These are phyloP conservation scores for Coreoperca whiteheadi DNA, from an alignment of 2,113 vertebrate species.

Conservation along the genomic window DNA sequence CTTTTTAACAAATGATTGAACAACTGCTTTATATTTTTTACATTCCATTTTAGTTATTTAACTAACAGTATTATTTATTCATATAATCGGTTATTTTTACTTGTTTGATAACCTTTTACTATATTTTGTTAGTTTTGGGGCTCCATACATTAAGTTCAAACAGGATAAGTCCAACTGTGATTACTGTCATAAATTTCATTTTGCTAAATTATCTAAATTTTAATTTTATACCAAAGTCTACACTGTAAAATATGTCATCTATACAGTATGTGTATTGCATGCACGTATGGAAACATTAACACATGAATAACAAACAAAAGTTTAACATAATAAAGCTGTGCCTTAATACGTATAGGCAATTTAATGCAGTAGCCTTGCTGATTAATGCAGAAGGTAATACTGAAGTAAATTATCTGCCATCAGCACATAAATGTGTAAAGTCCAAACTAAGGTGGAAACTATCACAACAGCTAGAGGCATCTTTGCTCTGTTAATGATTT, in stretches of 20 bases:
- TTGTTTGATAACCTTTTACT: not conserved
- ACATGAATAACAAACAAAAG: not conserved
- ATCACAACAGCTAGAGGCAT: conserved; percentile 21
- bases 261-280: not conserved
- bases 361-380: not conserved
- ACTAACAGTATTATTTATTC: no score
- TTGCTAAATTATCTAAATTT: not conserved
- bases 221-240: not conserved
- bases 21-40: no score
- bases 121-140: not conserved
- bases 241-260: not conserved
- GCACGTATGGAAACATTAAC: not conserved
- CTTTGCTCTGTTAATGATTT: conserved; percentile 15
- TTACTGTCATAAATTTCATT: not conserved
- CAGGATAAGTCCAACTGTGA: not conserved
- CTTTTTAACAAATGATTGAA: no score
- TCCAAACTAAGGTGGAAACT: not conserved
- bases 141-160: not conserved
- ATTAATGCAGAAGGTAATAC: not conserved
- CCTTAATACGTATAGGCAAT: not conserved
- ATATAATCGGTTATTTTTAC: no score
- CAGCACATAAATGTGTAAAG: not conserved
- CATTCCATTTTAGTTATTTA: no score
- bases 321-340: not conserved
- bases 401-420: not conserved